Evolutionary conservation across 2,888 invertebrate genomes (phyloP), one percentile per base, ranked within the genome.

Genomic region (Leptothorax acervorum): DNA sequence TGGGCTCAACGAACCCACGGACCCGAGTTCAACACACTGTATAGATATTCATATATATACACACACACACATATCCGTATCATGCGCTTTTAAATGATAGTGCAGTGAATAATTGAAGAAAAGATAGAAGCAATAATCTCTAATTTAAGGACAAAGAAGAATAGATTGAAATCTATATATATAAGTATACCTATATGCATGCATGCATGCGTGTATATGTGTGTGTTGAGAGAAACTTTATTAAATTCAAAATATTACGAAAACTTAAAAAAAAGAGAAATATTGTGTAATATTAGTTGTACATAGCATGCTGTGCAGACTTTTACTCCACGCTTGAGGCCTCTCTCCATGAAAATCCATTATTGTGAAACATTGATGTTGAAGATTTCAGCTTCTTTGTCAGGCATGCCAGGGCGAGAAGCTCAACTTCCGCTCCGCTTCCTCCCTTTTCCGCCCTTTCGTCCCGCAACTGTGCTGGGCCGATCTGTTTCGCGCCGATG

Each of bases 321-420:
- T 70, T 78, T 31, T 45, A 78, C 12, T 78, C n/a, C 28, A 35
- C 28, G 12, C 42, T 45, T 31, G 45, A 55, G 55, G 70, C 78
- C 70, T 78, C 70, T 57, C 45, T 57, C 31, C 15, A 51, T 48
- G 70, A 86, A 89, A 84, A 66, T 57, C 70, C 86, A 83, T 89
- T 85, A 86, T 78, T 83, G 76, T 74, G 68, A 89, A 89, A 89
- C 83, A 89, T 86, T 86, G 86, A 84, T 78, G 86, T 76, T 84
- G 85, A 85, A 84, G 83, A 85, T 86, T 89, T 85, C 79, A 89
- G 86, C 83, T 88, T 88, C 86, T 85, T 81, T 82, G 74, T 85
- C 83, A 79, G 81, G 62, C 42, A 84, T 71, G 84, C 73, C 78
- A 71, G 68, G 63, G 86, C 60, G 74, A 57, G 85, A 87, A 85